Base-by-base conservation (phyloP, 2,797 vertebrate species). In the Sebastes itinus region DNA sequence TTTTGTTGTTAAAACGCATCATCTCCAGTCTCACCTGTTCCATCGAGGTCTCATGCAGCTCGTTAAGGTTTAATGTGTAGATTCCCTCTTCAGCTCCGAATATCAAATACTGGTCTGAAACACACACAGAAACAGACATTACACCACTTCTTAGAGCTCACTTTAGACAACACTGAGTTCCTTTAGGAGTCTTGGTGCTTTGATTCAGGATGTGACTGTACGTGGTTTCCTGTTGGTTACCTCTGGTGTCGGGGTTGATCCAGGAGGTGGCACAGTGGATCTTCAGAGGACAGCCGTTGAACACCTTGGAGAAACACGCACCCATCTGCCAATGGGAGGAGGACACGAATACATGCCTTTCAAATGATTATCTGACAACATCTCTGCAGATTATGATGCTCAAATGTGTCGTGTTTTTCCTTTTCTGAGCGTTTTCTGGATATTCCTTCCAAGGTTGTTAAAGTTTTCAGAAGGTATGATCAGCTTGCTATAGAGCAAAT, bases 301-400 rank as follows among this genome's bases (percentile, higher is more conserved):
- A 99, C 88, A 99, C 98, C 85, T 99, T 99, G 59, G 98, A 99
- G 96, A 99, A 99, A 92, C 98, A 99, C 2, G 99, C 99, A 85
- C 99, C 99, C 99, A 99, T 99, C 98, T 94, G 74, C 58, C 2
- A 86, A 92, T 11, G 9, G 0, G n/a, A 25, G 4, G 5, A 66
- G 4, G 10, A 23, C 18, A 13, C 1, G 5, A 46, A 32, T 46
- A 25, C 23, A 54, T 3, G 3, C 2, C 2, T 62, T 14, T 4
- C 2, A 65, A 56, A 32, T 9, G 16, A 9, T 63, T 9, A 67
- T 7, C 6, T 27, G 1, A n/a, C 9, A 35, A 18, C 9, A 16
- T 6, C 7, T 25, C 55, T 27, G 6, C 4, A 52, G 7, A 46
- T 60, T 42, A 25, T n/a, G 18, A 52, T 52, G 20, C 42, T 46